Conservation (phyloP, 2,797 vertebrate species). For the Hirundo rustica region DNA sequence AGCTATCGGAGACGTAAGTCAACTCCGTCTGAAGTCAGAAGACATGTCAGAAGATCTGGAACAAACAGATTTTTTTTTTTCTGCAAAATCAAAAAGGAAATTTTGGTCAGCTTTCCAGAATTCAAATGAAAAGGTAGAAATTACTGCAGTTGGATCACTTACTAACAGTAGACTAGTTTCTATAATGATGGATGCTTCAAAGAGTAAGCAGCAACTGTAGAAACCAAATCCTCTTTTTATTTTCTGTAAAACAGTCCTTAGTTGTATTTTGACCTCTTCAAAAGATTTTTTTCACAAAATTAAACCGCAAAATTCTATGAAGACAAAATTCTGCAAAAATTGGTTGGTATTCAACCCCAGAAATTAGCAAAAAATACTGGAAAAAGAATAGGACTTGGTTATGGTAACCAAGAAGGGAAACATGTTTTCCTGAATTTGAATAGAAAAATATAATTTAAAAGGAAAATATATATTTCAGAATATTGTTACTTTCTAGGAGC, state of each 20-base stretch:
- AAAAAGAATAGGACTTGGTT: background rate
- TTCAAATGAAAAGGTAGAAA: background rate
- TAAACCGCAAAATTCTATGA: background rate
- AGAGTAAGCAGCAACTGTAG: background rate
- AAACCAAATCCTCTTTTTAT: rapidly evolving
- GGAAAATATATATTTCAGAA: background rate
- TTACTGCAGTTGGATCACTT: background rate
- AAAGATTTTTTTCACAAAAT: background rate
- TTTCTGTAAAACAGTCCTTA: background rate
- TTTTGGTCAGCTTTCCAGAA: background rate
- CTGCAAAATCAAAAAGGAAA: background rate
- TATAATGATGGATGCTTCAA: background rate
- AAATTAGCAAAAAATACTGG: background rate
- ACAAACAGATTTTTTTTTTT: background rate
- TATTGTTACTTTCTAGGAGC: background rate
- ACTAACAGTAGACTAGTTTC: background rate
- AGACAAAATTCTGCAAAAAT: background rate
- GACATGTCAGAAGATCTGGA: background rate
- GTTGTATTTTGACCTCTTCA: background rate
- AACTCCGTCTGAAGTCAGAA: background rate
- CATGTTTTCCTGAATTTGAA: background rate
- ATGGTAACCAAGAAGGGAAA: rapidly evolving
- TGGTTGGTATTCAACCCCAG: rapidly evolving
- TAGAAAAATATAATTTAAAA: background rate
- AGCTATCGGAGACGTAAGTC: background rate